Percentiles rank a stretch among this genome's conserved stretches.
These are phyloP conservation scores for Atta colombica DNA, from an alignment of 1,140 invertebrate genomes.

Conservation along the genomic window DNA sequence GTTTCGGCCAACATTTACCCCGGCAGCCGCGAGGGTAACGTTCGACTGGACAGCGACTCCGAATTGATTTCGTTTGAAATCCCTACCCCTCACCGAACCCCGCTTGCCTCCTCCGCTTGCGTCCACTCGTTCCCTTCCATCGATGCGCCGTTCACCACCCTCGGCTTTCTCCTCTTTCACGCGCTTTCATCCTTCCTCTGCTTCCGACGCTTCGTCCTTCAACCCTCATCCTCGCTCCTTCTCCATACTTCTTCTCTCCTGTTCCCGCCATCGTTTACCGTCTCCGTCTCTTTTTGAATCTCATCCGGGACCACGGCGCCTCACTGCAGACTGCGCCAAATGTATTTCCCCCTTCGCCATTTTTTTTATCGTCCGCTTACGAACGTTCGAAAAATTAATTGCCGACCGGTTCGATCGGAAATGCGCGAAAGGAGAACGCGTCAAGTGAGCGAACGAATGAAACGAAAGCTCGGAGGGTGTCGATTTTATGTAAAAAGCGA, in stretches of 20 bases:
- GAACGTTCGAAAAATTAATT: conserved; percentile 64
- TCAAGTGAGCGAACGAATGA: conserved; percentile 43
- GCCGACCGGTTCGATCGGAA: conserved; percentile 56
- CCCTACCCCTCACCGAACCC: conserved; percentile 73
- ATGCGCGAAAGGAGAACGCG: conserved; percentile 51
- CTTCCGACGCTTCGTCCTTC: conserved; percentile 44
- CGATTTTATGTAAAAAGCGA: conserved; percentile 58
- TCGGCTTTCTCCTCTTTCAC: conserved; percentile 65
- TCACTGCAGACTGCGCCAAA: conserved; percentile 70
- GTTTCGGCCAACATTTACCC: conserved; percentile 85
- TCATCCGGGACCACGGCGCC: conserved; percentile 70
- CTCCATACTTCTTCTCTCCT: conserved; percentile 50
- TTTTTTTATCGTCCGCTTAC: conserved; percentile 66
- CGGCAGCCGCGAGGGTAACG: conserved; percentile 80
- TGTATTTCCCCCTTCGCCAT: conserved; percentile 72
- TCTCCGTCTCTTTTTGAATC: conserved; percentile 68
- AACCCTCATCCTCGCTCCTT: conserved; percentile 29
- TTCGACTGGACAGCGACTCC: conserved; percentile 84
- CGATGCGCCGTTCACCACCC: conserved; percentile 57
- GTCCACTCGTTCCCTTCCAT: conserved; percentile 65
- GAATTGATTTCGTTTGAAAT: conserved; percentile 87
- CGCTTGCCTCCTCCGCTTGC: conserved; percentile 70
- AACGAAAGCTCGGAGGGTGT: conserved; percentile 51
- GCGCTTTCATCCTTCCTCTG: conserved; percentile 59
- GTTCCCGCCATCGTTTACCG: conserved; percentile 22